These are phyloP conservation scores for Andrena camellia DNA, from an alignment of 2,888 invertebrate species.

Conservation along the genomic window DNA sequence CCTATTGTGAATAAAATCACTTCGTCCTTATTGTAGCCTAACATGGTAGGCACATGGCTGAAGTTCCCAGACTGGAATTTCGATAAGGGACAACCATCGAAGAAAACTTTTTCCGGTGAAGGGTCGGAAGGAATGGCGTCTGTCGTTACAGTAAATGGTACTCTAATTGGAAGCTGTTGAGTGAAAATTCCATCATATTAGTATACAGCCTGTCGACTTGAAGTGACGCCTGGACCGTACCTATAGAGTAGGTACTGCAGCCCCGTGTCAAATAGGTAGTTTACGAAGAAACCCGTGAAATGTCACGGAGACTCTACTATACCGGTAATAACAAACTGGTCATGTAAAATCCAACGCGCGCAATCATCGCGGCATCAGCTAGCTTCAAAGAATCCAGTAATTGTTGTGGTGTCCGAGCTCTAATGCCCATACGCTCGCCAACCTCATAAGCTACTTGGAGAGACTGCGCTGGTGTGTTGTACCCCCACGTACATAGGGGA, in stretches of 20 bases:
- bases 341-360: no score
- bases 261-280: no score
- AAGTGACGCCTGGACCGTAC: no score
- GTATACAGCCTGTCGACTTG: no score
- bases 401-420: not conserved
- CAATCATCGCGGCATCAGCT: not conserved
- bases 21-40: slow-evolving; percentile 86
- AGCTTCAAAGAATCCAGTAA: not conserved
- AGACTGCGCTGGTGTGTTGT: slow-evolving; percentile 52
- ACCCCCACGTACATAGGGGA: slow-evolving; percentile 86
- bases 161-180: not conserved
- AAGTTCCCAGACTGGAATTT: slow-evolving; percentile 85
- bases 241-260: no score
- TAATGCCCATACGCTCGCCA: slow-evolving; percentile 74
- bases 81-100: slow-evolving; percentile 85
- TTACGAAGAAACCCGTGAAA: no score
- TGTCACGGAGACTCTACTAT: no score
- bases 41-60: slow-evolving; percentile 86
- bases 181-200: no score
- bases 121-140: no score
- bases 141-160: slow-evolving; percentile 84
- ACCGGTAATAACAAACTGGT: no score
- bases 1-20: not conserved
- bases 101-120: slow-evolving; percentile 84
- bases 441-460: slow-evolving; percentile 80